Conservation (phyloP, 2,113 vertebrate genomes). For the Neomonachus schauinslandi region DNA sequence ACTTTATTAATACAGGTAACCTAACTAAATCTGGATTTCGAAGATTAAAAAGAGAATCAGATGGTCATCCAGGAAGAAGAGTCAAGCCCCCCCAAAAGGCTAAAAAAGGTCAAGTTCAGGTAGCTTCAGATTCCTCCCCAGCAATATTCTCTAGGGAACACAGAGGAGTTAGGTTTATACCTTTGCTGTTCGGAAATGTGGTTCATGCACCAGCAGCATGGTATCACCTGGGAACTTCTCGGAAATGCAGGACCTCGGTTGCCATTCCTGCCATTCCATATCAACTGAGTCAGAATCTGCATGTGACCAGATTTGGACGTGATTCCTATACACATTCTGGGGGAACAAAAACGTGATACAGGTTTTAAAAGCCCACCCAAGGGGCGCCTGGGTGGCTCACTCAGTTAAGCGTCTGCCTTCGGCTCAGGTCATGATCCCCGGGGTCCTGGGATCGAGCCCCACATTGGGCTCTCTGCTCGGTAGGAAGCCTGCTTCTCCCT, state of each 20-base stretch:
- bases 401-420: too few relatives aligned
- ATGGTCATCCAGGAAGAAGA: background rate
- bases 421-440: too few relatives aligned
- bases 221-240: background rate
- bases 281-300: background rate
- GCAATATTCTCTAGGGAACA: background rate
- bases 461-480: too few relatives aligned
- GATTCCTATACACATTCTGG: background rate
- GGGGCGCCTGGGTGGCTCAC: too few relatives aligned
- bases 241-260: background rate
- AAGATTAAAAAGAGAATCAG: background rate
- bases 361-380: background rate
- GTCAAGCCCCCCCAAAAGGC: background rate
- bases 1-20: background rate
- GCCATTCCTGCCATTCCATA: background rate
- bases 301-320: background rate
- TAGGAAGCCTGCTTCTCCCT: too few relatives aligned
- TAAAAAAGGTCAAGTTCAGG: background rate
- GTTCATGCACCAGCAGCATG: background rate
- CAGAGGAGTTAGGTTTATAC: background rate
- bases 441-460: too few relatives aligned
- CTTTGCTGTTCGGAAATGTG: background rate
- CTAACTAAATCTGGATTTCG: background rate
- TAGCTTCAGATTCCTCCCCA: background rate
- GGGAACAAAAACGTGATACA: background rate